Percentiles rank a stretch among this genome's conserved stretches.
Evolutionary conservation across 2,113 vertebrate genomes (phyloP).

Genomic region (Eclectus roratus): DNA sequence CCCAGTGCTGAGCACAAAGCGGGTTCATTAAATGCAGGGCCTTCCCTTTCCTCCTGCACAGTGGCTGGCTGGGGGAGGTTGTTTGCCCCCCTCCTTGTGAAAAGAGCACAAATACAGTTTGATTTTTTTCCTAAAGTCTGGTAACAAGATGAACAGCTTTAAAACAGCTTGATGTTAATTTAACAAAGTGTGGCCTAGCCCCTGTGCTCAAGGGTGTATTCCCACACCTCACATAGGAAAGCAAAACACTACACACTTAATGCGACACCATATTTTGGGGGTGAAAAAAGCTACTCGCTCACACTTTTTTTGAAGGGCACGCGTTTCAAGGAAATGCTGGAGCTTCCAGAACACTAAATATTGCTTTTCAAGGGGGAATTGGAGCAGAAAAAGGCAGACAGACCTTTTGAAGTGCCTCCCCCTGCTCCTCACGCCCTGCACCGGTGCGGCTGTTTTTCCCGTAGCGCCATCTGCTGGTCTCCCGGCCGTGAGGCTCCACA

Average conservation of each 20-base stretch:
- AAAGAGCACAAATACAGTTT: not conserved
- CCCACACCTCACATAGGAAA: accelerated
- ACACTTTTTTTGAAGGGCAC: accelerated
- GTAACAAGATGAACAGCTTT: not conserved
- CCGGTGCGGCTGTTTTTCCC: slow-evolving; percentile 10
- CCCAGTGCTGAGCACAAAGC: not conserved
- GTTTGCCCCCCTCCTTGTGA: not conserved
- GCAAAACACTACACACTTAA: not conserved
- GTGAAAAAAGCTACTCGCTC: accelerated
- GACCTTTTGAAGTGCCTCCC: accelerated
- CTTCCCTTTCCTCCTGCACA: not conserved
- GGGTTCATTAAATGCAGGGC: slow-evolving; percentile 3
- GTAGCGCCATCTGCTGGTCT: slow-evolving; percentile 72
- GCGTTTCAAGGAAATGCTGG: accelerated
- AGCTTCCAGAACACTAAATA: not conserved
- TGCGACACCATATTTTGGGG: accelerated
- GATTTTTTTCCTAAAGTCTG: too few relatives aligned
- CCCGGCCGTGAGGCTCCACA: not conserved
- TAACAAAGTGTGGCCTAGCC: not conserved
- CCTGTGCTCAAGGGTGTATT: accelerated
- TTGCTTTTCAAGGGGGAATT: not conserved
- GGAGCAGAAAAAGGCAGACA: not conserved
- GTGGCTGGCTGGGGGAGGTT: not conserved
- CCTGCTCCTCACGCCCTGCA: not conserved
- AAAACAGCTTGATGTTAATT: not conserved